phyloP scores from a whole-genome alignment of 2,797 vertebrate species.

The Spondyliosoma cantharus region DNA sequence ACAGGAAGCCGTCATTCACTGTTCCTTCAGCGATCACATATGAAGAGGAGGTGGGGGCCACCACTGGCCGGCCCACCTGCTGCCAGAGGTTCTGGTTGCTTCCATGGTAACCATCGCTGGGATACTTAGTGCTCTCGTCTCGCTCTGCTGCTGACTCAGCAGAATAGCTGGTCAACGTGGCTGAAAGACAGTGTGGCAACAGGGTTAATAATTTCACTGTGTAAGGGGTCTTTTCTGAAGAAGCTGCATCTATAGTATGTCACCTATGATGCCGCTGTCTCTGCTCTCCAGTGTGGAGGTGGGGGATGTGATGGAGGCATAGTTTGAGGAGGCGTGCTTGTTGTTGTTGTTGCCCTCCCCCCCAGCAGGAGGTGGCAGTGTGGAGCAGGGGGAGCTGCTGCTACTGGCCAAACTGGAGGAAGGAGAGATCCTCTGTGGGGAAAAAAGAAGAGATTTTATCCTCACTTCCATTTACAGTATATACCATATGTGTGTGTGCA shows the following conservation, averaged over 20 bases:
- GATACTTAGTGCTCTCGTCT: constrained; percentile 82
- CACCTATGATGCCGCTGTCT: constrained; percentile 97
- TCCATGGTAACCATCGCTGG: constrained; percentile 86
- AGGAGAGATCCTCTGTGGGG: constrained; percentile 90
- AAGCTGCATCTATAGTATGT: constrained; percentile 41
- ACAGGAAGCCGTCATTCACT: constrained; percentile 89
- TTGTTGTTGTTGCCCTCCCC: constrained; percentile 68
- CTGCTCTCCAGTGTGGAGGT: constrained; percentile 96
- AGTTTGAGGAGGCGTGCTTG: constrained; percentile 85
- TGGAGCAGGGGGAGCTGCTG: constrained; percentile 93
- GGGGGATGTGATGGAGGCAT: constrained; percentile 91
- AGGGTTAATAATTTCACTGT: neutral
- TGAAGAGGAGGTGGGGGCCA: constrained; percentile 78
- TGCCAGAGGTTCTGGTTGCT: constrained; percentile 92
- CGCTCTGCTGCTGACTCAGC: constrained; percentile 92
- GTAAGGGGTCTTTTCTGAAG: neutral
- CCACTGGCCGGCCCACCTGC: constrained; percentile 82
- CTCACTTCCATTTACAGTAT: neutral
- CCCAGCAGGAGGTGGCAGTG: constrained; percentile 87
- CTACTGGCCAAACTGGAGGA: constrained; percentile 96
- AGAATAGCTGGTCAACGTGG: constrained; percentile 95
- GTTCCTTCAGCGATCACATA: constrained; percentile 83
- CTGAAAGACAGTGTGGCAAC: constrained; percentile 76
- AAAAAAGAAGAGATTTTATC: neutral
- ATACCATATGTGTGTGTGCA: neutral